Base-by-base conservation (phyloP, 2,797 vertebrate species). In the Labeo calbasu region DNA sequence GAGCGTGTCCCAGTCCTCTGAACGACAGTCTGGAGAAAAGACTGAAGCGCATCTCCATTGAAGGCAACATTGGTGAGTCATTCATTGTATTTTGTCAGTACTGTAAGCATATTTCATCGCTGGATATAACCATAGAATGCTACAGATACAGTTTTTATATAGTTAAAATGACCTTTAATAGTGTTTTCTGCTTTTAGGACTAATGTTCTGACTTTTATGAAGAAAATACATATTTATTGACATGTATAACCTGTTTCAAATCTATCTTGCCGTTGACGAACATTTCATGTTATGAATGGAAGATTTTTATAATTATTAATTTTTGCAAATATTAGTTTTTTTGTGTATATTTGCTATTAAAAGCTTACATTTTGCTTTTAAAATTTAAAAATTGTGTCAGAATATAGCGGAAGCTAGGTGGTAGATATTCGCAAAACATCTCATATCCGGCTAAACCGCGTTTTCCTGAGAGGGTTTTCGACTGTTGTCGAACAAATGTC, bases 11-110 rank as follows among this genome's bases (percentile, higher is more conserved):
- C 3, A 90, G 81, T 5, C 57, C 85, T 8, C 7, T 92, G 70
- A 77, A 86, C 15, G 91, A 91, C 4, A 89, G 91, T 0, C 83
- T 88, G 90, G 92, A 94, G 87, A 91, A 91, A 68, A 89, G 87
- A 71, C 84, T 96, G 46, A 96, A 93, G 88, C 95, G 96, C 77
- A 87, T 99, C 70, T 96, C 98, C 0, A 88, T 98, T 1, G 97
- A 98, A 87, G 98, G 97, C 5, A 99, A 98, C 48, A 98, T 98
- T 50, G 98, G 98, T 99, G 88, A 96, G 96, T 55, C 7, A 0
- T 9, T 1, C 0, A 43, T n/a, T 79, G 17, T 14, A n/a, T 5
- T 32, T 48, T 8, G 25, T 61, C 2, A 2, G 2, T 8, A 46
- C 43, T 65, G 23, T 50, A 50, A 36, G 5, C 12, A 32, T 79